Base-by-base conservation (phyloP, 2,113 vertebrate genomes). In the Puffinus mauretanicus region DNA sequence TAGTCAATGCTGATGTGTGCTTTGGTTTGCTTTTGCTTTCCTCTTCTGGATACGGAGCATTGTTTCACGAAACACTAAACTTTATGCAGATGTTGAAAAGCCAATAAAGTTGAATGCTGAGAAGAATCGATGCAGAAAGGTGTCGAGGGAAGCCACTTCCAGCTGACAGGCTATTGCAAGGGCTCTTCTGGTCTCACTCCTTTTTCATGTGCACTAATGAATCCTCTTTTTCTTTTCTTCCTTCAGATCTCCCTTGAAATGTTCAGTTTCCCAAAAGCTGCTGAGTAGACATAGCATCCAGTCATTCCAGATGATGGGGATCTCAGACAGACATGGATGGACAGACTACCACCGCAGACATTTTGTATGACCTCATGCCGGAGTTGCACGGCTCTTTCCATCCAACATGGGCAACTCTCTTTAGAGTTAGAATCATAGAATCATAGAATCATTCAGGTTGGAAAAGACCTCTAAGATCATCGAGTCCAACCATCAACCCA, bases 31-130 rank as follows among this genome's bases (percentile, higher is more conserved):
- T 62, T 91, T 54, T 71, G 6, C 14, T 88, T 66, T 80, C 3
- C 0, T 86, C 83, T 66, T 80, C 47, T n/a, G 71, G 51, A 15
- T 54, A 47, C 0, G 12, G 64, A 75, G 42, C 0, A 9, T 14
- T 38, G 17, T 78, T 79, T 72, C 75, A 60, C 25, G 72, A 86
- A 86, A 51, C 85, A 75, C 67, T 83, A 70, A 96, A 76, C 51
- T 88, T 92, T 70, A 87, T 83, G 82, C 71, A 86, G 75, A 72
- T 73, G 70, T 57, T 82, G 60, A 80, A 75, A 92, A 70, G 46
- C 54, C 54, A 77, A 32, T 88, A 24, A 91, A 88, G 58, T 11
- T 57, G 44, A 92, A 69, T 10, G 11, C 25, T 83, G 78, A 90
- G 49, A 61, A 79, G 70, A 91, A 58, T 25, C 2, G 0, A 76